phyloP scores from a whole-genome alignment of 1,140 invertebrate genomes.

The Cotesia chilonis region DNA sequence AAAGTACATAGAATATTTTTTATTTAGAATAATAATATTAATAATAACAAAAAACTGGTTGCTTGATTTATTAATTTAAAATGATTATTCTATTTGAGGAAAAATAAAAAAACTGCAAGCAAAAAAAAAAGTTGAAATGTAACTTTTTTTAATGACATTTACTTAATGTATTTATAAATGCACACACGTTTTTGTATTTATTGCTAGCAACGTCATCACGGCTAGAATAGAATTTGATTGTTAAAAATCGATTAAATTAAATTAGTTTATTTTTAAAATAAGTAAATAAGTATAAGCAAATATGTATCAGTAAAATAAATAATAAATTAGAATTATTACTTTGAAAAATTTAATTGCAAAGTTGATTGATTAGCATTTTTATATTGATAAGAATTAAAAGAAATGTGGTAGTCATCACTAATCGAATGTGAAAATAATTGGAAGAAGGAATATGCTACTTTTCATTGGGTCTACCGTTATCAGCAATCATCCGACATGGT shows the following conservation, averaged over 20 bases:
- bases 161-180: too few species aligned
- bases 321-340: slow-evolving; percentile 7
- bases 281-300: background rate
- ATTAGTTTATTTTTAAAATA: slow-evolving; percentile 13
- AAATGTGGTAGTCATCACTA: background rate
- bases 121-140: too few species aligned
- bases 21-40: too few species aligned
- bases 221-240: slow-evolving; percentile 9
- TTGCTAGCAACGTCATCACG: too few species aligned
- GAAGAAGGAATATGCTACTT: slow-evolving; percentile 15
- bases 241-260: slow-evolving; percentile 38
- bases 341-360: background rate
- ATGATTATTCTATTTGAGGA: too few species aligned
- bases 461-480: slow-evolving; percentile 39
- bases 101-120: too few species aligned
- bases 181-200: too few species aligned
- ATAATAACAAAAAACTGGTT: too few species aligned
- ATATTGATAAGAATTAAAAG: slow-evolving; percentile 16
- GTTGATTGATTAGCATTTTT: slow-evolving; percentile 4
- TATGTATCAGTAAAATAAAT: background rate
- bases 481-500: slow-evolving; percentile 42
- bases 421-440: background rate
- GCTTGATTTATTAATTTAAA: too few species aligned
- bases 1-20: too few species aligned
- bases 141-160: too few species aligned